Percentiles rank a stretch among this genome's conserved stretches.
Conservation (phyloP, 1,140 invertebrate genomes). For the Calycopis cecrops region DNA sequence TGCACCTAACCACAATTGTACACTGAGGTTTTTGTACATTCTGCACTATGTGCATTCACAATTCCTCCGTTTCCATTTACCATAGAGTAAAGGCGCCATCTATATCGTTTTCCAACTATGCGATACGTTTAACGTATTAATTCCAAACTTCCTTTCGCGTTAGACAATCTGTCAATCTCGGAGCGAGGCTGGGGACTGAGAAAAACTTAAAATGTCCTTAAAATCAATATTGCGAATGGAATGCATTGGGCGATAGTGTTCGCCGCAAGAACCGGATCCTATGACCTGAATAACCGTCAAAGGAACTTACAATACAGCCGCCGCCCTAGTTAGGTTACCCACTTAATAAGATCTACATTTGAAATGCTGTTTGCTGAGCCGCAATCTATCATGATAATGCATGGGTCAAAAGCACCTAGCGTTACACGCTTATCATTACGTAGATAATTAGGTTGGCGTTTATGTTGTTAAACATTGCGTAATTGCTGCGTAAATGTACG, state of each 20-base stretch:
- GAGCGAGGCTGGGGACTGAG: neutral
- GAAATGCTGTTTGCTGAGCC: conserved; percentile 39
- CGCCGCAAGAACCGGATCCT: conserved; percentile 54
- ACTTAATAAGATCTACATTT: conserved; percentile 32
- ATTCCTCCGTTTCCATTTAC: no score
- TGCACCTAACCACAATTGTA: no score
- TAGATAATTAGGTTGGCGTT: conserved; percentile 39
- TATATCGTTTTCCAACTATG: no score
- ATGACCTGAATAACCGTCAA: conserved; percentile 53
- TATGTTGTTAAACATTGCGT: conserved; percentile 13
- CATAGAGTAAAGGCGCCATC: no score
- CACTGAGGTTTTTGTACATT: no score
- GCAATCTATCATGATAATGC: conserved; percentile 48
- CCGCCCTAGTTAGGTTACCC: conserved; percentile 35
- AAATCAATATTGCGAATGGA: conserved; percentile 29
- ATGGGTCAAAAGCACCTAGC: conserved; percentile 51
- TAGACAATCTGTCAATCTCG: no score
- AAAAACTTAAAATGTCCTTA: conserved; percentile 15
- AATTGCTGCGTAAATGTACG: no score
- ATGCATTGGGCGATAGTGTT: conserved; percentile 29
- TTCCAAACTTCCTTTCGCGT: no score
- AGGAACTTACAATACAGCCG: conserved; percentile 49
- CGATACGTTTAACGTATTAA: no score
- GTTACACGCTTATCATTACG: conserved; percentile 33
- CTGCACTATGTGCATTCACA: no score